Conservation (phyloP, 2,888 invertebrate genomes). For the Dione vanillae region DNA sequence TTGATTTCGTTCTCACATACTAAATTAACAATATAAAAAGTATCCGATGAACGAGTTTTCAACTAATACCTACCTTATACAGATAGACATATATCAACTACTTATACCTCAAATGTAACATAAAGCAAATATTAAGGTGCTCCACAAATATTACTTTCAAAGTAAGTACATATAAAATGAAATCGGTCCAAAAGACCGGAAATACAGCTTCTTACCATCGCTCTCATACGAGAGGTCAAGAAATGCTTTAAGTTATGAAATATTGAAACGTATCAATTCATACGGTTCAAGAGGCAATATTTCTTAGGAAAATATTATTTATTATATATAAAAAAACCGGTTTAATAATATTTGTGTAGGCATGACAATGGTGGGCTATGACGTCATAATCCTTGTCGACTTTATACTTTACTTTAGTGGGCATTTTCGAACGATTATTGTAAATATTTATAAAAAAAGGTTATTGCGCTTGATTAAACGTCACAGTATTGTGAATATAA, state of each 20-base stretch:
- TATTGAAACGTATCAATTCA: conserved; percentile 20
- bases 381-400: background rate
- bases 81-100: background rate
- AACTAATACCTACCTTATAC: background rate
- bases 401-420: background rate
- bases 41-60: no score
- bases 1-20: no score
- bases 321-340: background rate
- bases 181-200: conserved; percentile 9
- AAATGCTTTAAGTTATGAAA: conserved; percentile 15
- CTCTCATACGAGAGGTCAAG: conserved; percentile 5
- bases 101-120: background rate
- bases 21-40: no score
- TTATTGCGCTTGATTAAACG: no score
- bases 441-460: no score
- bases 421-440: no score
- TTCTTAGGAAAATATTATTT: background rate
- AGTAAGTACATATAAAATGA: conserved; percentile 6
- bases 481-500: no score
- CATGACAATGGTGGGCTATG: background rate
- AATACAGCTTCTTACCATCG: conserved; percentile 1
- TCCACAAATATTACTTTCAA: background rate
- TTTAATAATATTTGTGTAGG: background rate
- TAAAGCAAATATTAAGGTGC: background rate
- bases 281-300: background rate